A percentile compares a stretch with the other conserved stretches of the same genome.
Conservation (phyloP, 2,113 vertebrate species). For the Rhodinocichla rosea region DNA sequence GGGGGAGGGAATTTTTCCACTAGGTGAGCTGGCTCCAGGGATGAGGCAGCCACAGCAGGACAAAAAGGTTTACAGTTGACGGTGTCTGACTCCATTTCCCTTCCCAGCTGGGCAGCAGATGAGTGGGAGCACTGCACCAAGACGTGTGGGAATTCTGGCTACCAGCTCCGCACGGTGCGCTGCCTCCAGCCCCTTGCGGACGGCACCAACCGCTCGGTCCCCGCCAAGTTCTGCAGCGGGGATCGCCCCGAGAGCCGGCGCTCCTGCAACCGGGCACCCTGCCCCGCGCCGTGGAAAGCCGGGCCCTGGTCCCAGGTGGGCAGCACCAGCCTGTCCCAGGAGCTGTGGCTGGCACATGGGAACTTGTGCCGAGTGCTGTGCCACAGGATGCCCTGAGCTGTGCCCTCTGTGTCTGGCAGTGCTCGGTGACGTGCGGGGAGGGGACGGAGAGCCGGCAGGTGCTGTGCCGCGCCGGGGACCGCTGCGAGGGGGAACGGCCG, state of each 20-base stretch:
- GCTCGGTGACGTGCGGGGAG: conserved; percentile 92
- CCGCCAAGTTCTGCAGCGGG: conserved; percentile 87
- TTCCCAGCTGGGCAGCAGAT: conserved; percentile 86
- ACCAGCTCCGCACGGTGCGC: conserved; percentile 90
- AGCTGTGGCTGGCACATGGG: fast-evolving
- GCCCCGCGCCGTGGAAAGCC: conserved; percentile 86
- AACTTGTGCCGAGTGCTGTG: background rate
- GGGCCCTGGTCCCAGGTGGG: conserved; percentile 92
- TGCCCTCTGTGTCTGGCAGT: conserved; percentile 68
- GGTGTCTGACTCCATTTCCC: background rate
- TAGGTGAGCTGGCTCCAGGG: background rate
- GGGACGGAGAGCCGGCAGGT: conserved; percentile 84
- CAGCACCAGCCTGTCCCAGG: fast-evolving
- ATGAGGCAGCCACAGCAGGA: background rate
- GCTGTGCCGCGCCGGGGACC: conserved; percentile 82
- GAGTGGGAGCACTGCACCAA: conserved; percentile 96
- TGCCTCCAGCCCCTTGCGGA: conserved; percentile 86
- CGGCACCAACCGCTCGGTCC: conserved; percentile 85
- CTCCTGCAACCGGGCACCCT: conserved; percentile 81
- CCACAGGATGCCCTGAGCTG: background rate
- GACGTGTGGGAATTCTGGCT: conserved; percentile 88
- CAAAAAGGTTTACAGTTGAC: fast-evolving
- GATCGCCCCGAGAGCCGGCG: conserved; percentile 87
- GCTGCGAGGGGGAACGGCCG: conserved; percentile 84
- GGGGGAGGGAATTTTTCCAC: background rate